Evolutionary conservation across 2,113 vertebrate genomes (phyloP), one percentile per base, ranked within the genome.

Genomic region (Nansenia antarctica): DNA sequence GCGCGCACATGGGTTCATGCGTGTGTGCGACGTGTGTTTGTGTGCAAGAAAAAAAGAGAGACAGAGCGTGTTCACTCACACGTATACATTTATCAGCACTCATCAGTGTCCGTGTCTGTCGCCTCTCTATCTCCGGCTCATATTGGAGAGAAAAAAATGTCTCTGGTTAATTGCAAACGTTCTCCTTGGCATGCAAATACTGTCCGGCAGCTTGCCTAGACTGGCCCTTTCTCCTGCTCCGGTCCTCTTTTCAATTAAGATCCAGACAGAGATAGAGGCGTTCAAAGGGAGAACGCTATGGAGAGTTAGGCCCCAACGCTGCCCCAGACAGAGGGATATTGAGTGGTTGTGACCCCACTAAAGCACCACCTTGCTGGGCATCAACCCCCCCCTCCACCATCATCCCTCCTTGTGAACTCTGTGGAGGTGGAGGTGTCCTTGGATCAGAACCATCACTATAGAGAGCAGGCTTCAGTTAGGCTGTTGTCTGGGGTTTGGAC

Each of bases 211-310:
- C 27, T 18, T 22, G 27, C 74, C 66, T 42, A 9, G 20, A 9
- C 37, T 69, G 35, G 37, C 32, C 54, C 39, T 49, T 27, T 22
- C 15, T 61, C 52, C 26, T 27, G 9, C 63, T 31, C 29, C 20
- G n/a, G 14, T 42, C 34, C 20, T 47, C 5, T 64, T 91, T 90
- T 86, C 84, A 88, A 92, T 91, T 89, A 92, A 90, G 87, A 91
- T 92, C 86, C 82, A 88, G 88, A 86, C 85, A 85, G 65, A 74
- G 88, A 89, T 92, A 80, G 69, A 76, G 64, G 49, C 69, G 65
- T 71, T 83, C 69, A 78, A 85, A 86, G 68, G 61, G 70, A 71
- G 68, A 31, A 26, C 24, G 35, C 68, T 45, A 54, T 22, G 55
- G 67, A 67, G 74, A 72, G 67, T 49, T 9, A 18, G 62, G 63